Percentiles rank a stretch among this genome's conserved stretches.
Conservation (phyloP, 2,888 invertebrate genomes). For the Epinotia nisella region DNA sequence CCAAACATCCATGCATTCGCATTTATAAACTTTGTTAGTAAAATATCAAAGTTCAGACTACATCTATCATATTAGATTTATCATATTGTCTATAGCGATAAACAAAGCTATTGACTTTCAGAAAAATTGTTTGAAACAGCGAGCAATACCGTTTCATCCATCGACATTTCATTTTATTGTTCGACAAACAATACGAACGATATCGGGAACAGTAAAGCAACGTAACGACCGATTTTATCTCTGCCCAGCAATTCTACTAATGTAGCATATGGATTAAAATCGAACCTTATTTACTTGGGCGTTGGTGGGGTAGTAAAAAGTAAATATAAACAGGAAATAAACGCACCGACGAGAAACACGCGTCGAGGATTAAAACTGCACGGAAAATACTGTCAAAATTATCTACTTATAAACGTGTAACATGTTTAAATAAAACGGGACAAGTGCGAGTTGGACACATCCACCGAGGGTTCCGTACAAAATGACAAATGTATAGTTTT, state of each 20-base stretch:
- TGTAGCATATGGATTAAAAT: constrained; percentile 18
- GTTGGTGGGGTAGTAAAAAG: not conserved
- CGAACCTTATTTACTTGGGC: constrained; percentile 9
- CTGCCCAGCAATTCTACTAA: constrained; percentile 19
- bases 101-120: not conserved
- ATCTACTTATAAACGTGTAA: too few species aligned
- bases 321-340: not conserved
- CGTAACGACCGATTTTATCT: constrained; percentile 35
- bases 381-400: not conserved
- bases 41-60: not conserved
- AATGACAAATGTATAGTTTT: too few species aligned
- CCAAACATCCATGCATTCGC: too few species aligned
- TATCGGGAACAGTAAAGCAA: constrained; percentile 18
- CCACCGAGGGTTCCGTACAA: too few species aligned
- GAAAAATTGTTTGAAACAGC: constrained; percentile 1
- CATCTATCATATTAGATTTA: not conserved
- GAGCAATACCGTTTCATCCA: constrained; percentile 13
- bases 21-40: too few species aligned
- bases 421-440: too few species aligned
- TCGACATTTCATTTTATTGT: constrained; percentile 35
- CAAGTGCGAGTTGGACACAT: too few species aligned
- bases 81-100: not conserved
- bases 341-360: not conserved
- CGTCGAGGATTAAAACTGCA: not conserved
- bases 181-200: constrained; percentile 17